Conservation (phyloP, 1,140 invertebrate species). For the Cyclina sinensis region DNA sequence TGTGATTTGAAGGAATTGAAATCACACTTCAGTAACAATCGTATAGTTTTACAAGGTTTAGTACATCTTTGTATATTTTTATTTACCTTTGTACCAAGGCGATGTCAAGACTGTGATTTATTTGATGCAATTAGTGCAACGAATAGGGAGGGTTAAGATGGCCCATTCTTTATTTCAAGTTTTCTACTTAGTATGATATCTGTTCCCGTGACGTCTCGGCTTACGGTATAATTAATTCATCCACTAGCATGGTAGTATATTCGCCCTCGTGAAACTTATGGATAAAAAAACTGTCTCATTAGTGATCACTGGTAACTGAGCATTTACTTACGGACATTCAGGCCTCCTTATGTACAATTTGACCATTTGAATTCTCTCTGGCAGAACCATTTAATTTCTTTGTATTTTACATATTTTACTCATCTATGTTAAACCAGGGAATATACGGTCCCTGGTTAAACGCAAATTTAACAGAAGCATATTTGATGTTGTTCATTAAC, state of each 20-base stretch:
- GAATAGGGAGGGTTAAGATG: background rate
- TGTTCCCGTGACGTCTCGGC: background rate
- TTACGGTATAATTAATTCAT: constrained; percentile 31
- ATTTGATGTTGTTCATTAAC: too few relatives aligned
- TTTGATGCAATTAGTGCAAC: background rate
- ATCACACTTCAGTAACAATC: too few relatives aligned
- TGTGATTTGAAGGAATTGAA: too few relatives aligned
- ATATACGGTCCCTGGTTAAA: too few relatives aligned
- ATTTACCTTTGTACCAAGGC: background rate
- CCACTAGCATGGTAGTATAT: background rate
- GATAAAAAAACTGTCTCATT: background rate
- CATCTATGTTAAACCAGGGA: too few relatives aligned
- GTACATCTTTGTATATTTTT: background rate
- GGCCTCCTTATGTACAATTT: too few relatives aligned
- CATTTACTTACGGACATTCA: too few relatives aligned
- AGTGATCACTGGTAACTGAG: background rate
- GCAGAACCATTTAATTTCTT: too few relatives aligned
- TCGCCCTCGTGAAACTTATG: background rate
- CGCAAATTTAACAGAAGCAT: too few relatives aligned
- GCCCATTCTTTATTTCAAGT: background rate
- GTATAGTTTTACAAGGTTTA: too few relatives aligned
- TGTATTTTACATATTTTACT: too few relatives aligned
- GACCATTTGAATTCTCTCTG: too few relatives aligned
- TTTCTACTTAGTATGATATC: background rate
- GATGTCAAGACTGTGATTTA: constrained; percentile 4